Conservation (phyloP, 30 jellyfish, hydroid and myxozoan species). For the Morbakka virulenta region DNA sequence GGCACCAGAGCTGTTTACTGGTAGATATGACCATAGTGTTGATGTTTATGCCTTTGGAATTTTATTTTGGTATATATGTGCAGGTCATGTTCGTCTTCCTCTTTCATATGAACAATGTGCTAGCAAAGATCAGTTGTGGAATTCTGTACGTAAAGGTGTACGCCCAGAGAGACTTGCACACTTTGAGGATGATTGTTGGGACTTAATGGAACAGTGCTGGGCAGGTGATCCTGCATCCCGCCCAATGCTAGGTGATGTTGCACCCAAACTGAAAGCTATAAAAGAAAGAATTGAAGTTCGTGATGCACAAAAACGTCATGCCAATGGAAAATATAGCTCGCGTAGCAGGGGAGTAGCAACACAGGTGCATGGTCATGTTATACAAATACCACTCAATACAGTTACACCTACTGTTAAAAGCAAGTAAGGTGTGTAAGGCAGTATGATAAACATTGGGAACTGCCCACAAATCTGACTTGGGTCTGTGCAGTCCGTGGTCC, state of each 20-base stretch:
- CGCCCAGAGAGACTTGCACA: constrained; percentile 96
- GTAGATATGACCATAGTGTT: constrained; percentile 96
- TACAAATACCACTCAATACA: neutral
- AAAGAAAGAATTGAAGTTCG: constrained; percentile 91
- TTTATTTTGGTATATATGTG: constrained; percentile 96
- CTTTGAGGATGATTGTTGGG: constrained; percentile 99
- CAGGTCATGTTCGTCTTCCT: constrained; percentile 98
- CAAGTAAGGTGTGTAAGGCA: too few species aligned
- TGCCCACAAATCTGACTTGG: too few species aligned
- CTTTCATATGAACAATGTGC: constrained; percentile 98
- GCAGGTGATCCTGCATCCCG: constrained; percentile 85
- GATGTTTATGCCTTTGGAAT: constrained; percentile 98
- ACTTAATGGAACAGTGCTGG: constrained; percentile 98
- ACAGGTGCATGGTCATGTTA: neutral
- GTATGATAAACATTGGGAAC: too few species aligned
- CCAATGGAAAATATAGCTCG: constrained; percentile 63
- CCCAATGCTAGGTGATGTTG: constrained; percentile 91
- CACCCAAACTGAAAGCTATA: constrained; percentile 74
- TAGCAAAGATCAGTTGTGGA: constrained; percentile 98
- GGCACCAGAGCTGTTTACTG: constrained; percentile 99
- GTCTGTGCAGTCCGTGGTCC: too few species aligned
- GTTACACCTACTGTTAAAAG: neutral
- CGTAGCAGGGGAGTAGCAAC: neutral
- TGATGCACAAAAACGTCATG: constrained; percentile 95
- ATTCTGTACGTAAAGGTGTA: constrained; percentile 96